These are phyloP conservation scores for Amorpha juglandis DNA, from an alignment of 2,888 invertebrate genomes.

Conservation along the genomic window DNA sequence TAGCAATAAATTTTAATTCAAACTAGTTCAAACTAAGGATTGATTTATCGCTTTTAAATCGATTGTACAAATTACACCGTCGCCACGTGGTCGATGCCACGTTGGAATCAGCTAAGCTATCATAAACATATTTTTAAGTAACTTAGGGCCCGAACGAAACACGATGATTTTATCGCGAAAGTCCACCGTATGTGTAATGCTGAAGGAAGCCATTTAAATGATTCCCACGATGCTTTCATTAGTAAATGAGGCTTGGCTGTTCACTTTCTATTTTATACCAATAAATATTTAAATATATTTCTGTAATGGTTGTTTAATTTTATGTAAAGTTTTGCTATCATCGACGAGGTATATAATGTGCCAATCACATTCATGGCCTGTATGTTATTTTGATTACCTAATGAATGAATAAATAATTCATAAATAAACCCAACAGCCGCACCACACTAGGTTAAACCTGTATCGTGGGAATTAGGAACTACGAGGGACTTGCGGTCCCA, in stretches of 20 bases:
- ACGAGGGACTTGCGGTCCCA: too few relatives aligned
- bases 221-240: slow-evolving; percentile 18
- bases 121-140: too few relatives aligned
- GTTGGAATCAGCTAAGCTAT: slow-evolving; percentile 41
- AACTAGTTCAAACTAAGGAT: background rate
- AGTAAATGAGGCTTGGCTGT: slow-evolving; percentile 9
- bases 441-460: too few relatives aligned
- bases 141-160: too few relatives aligned
- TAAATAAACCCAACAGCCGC: too few relatives aligned
- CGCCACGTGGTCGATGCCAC: slow-evolving; percentile 67
- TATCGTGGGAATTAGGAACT: too few relatives aligned
- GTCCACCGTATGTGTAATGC: slow-evolving; percentile 15
- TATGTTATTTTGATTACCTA: background rate
- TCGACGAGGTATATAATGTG: background rate
- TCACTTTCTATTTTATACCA: slow-evolving; percentile 16
- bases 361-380: background rate
- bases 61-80: background rate
- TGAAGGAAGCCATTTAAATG: slow-evolving; percentile 27
- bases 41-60: background rate
- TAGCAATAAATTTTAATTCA: background rate
- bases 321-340: background rate
- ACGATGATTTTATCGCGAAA: slow-evolving; percentile 57
- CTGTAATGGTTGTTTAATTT: slow-evolving; percentile 15
- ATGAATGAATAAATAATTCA: too few relatives aligned
- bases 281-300: slow-evolving; percentile 27